phyloP scores from a whole-genome alignment of 2,888 invertebrate species.

The Melinopterus prodromus region DNA sequence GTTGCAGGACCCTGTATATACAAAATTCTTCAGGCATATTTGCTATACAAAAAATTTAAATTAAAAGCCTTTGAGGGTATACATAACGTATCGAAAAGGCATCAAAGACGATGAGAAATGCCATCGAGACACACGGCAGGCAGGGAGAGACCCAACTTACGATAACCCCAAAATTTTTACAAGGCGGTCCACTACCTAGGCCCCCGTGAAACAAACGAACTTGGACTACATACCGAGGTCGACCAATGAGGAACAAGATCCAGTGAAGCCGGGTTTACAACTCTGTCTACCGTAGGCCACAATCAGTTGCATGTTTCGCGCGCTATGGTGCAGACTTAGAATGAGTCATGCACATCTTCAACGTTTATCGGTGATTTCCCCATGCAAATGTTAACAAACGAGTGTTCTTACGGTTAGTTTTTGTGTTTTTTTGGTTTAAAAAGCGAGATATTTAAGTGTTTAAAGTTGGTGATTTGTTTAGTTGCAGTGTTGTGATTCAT shows the following conservation, averaged over 20 bases:
- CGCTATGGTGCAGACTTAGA: neutral
- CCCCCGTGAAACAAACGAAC: constrained; percentile 45
- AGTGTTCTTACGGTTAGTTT: neutral
- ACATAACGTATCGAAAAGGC: no score
- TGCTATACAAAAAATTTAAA: no score
- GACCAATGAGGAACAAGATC: constrained; percentile 45
- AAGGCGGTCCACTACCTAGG: constrained; percentile 26
- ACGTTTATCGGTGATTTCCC: neutral
- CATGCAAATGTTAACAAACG: neutral
- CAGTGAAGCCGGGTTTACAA: neutral
- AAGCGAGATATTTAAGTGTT: neutral
- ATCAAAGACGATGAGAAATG: neutral
- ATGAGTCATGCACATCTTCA: neutral
- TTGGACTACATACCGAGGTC: constrained; percentile 56
- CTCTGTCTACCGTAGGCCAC: neutral
- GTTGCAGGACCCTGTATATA: no score
- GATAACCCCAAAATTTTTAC: constrained; percentile 26
- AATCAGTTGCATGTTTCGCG: neutral
- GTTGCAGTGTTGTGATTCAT: constrained; percentile 4
- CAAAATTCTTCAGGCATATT: no score
- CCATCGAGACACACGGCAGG: neutral
- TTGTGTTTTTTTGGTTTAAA: neutral
- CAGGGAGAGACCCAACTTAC: constrained; percentile 11
- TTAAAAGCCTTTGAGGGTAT: no score
- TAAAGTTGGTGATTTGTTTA: neutral